Conservation (phyloP, 2,113 vertebrate species). For the Vicugna pacos region DNA sequence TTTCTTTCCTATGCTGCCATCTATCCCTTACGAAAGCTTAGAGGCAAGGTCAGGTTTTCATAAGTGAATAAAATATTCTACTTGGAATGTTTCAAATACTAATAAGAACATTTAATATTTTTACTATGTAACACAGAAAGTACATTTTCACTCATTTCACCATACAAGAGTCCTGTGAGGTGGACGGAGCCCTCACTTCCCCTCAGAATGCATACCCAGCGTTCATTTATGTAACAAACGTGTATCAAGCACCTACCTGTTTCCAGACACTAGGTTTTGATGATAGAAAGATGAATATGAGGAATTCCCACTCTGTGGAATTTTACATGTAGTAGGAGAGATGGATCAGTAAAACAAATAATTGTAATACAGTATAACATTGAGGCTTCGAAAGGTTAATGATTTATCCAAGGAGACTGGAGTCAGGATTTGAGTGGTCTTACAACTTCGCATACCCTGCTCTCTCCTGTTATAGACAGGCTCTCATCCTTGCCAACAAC, state of each 20-base stretch:
- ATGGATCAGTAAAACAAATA: background rate
- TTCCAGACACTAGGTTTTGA: background rate
- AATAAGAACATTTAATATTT: background rate
- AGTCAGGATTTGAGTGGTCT: background rate
- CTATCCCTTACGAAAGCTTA: background rate
- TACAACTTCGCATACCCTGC: background rate
- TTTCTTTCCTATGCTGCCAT: background rate
- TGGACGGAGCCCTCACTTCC: no score
- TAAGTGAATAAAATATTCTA: background rate
- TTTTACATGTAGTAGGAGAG: background rate
- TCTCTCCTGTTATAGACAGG: background rate
- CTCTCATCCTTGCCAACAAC: background rate
- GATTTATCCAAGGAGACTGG: background rate
- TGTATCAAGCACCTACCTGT: background rate
- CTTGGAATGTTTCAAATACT: slow-evolving; percentile 39
- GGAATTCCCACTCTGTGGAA: background rate
- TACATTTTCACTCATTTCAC: background rate
- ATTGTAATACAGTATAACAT: background rate
- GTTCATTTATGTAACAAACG: background rate
- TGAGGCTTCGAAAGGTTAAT: background rate
- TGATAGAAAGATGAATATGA: background rate
- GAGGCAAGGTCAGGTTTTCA: background rate
- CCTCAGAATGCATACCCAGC: background rate
- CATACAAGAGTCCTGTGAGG: background rate
- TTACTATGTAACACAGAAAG: background rate